Conservation (phyloP, 2,888 invertebrate species). For the Pristionchus exspectatus region DNA sequence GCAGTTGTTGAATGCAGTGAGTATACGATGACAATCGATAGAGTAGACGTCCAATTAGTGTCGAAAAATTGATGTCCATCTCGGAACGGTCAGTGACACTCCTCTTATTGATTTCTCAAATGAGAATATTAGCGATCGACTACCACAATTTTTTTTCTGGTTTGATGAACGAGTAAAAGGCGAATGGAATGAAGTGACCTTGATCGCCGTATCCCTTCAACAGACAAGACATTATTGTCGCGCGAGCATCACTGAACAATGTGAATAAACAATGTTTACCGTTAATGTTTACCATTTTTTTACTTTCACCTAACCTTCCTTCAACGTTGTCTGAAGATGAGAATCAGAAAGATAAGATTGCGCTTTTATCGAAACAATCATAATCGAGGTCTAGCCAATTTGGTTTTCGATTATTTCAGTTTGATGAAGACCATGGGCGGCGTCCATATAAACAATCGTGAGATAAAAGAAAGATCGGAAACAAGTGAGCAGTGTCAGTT, state of each 20-base stretch:
- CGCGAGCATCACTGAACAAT: not conserved
- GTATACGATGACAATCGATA: conserved; percentile 78
- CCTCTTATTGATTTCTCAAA: not conserved
- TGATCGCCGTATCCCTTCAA: not conserved
- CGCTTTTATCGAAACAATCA: no score
- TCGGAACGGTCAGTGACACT: not conserved
- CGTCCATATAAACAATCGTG: not conserved
- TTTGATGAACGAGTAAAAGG: conserved; percentile 59
- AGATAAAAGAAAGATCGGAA: not conserved
- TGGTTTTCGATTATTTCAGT: no score
- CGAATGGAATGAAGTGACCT: conserved; percentile 61
- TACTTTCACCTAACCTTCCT: no score
- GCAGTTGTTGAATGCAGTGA: no score
- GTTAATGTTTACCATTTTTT: no score
- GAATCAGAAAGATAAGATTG: no score
- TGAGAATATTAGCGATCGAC: not conserved
- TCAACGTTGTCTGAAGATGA: no score
- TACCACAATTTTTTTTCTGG: conserved; percentile 58
- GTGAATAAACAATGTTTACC: no score
- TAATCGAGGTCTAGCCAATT: no score
- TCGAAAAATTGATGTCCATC: conserved; percentile 58
- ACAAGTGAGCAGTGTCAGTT: not conserved
- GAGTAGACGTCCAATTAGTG: conserved; percentile 65
- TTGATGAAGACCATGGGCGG: not conserved
- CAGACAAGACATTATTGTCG: not conserved